Conservation (phyloP, 2,888 invertebrate genomes). For the Candidula unifasciata region DNA sequence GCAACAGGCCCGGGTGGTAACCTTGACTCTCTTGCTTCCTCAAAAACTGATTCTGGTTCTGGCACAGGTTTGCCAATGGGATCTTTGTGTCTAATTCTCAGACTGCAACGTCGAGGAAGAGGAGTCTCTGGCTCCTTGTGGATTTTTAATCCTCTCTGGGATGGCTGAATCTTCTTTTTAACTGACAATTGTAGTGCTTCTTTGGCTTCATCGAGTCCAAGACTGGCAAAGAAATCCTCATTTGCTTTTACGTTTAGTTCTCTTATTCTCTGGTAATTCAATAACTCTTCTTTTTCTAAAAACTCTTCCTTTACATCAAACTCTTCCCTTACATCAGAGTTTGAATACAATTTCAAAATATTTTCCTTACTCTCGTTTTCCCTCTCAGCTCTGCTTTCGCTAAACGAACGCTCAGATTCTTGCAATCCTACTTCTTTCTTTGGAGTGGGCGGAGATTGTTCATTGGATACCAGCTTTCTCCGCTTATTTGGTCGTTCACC, state of each 20-base stretch:
- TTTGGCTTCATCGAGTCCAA: slow-evolving; percentile 59
- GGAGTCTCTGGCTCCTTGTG: slow-evolving; percentile 43
- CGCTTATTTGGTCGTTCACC: no score
- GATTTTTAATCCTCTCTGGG: slow-evolving; percentile 40
- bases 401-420: no score
- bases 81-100: slow-evolving; percentile 63
- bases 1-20: slow-evolving; percentile 41
- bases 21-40: slow-evolving; percentile 39
- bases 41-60: slow-evolving; percentile 50
- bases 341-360: neutral
- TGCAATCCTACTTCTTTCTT: neutral
- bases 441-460: neutral
- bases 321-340: slow-evolving; percentile 6
- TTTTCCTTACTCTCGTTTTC: slow-evolving; percentile 14
- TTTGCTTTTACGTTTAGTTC: slow-evolving; percentile 66
- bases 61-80: slow-evolving; percentile 64
- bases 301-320: no score
- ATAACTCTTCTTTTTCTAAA: slow-evolving; percentile 17
- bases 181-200: neutral
- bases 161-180: slow-evolving; percentile 4
- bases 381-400: neutral
- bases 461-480: neutral
- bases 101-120: slow-evolving; percentile 59
- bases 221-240: slow-evolving; percentile 63
- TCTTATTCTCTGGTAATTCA: slow-evolving; percentile 52